Conservation (phyloP, 2,113 vertebrate species). For the Cheirogaleus medius region DNA sequence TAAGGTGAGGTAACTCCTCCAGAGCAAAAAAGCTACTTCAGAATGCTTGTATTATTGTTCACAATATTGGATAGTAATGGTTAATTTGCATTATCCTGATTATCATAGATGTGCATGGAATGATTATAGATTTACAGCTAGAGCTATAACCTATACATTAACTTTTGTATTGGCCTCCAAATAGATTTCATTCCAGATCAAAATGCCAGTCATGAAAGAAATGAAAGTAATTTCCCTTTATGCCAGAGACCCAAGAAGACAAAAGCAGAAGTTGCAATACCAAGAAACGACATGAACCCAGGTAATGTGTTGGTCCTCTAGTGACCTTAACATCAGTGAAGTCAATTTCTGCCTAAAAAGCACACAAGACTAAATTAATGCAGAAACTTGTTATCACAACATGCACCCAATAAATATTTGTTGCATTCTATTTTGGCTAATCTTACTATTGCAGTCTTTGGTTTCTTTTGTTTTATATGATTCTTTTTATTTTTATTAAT, state of each 20-base stretch:
- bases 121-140: not conserved
- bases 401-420: not conserved
- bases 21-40: not conserved
- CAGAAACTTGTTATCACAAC: not conserved
- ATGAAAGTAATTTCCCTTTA: not conserved
- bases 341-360: not conserved
- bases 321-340: not conserved
- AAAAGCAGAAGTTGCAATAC: not conserved
- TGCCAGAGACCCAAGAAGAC: not conserved
- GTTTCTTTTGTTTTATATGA: not conserved
- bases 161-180: not conserved
- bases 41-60: not conserved
- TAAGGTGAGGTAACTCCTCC: not conserved
- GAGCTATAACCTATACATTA: not conserved
- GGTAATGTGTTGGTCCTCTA: slow-evolving; percentile 3
- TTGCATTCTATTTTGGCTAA: not conserved
- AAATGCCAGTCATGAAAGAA: not conserved
- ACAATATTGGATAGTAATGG: not conserved
- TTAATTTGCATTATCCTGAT: not conserved
- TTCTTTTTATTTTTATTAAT: not conserved
- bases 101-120: not conserved
- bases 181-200: not conserved
- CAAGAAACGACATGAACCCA: not conserved
- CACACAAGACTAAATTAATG: not conserved
- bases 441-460: not conserved